Percentiles rank a stretch among this genome's conserved stretches.
These are phyloP conservation scores for Catharus bicknelli DNA, from an alignment of 2,113 vertebrate species.

Conservation along the genomic window DNA sequence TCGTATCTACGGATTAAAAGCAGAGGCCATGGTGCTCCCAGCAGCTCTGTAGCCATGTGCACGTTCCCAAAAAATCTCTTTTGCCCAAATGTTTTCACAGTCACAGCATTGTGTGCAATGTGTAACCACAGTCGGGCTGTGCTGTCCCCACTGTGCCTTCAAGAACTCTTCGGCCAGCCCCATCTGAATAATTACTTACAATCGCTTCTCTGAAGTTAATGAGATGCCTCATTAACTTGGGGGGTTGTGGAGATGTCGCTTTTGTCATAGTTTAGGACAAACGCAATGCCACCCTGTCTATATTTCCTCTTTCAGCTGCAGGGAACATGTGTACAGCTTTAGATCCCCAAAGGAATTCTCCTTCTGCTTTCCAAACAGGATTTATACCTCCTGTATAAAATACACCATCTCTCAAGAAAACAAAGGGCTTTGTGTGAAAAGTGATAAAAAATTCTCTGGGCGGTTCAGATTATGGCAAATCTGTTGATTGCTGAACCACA, in stretches of 20 bases:
- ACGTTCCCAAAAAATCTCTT: not conserved
- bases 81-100: not conserved
- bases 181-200: not conserved
- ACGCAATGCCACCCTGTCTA: fast-evolving
- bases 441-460: not conserved
- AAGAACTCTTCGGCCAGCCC: not conserved
- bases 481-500: not conserved
- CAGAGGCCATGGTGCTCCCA: fast-evolving
- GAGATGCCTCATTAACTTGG: not conserved
- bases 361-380: not conserved
- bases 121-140: fast-evolving
- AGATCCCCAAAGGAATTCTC: not conserved
- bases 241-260: not conserved
- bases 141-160: fast-evolving
- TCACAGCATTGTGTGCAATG: fast-evolving
- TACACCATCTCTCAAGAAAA: not conserved
- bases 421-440: not conserved
- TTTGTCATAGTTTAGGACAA: fast-evolving
- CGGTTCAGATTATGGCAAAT: not conserved
- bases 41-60: not conserved
- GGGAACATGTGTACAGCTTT: not conserved
- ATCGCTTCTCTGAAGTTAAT: not conserved
- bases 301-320: not conserved
- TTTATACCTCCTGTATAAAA: not conserved
- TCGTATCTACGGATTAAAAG: fast-evolving